Evolutionary conservation across 2,888 invertebrate species (phyloP).

Genomic region (Leptarthrus brevirostris): DNA sequence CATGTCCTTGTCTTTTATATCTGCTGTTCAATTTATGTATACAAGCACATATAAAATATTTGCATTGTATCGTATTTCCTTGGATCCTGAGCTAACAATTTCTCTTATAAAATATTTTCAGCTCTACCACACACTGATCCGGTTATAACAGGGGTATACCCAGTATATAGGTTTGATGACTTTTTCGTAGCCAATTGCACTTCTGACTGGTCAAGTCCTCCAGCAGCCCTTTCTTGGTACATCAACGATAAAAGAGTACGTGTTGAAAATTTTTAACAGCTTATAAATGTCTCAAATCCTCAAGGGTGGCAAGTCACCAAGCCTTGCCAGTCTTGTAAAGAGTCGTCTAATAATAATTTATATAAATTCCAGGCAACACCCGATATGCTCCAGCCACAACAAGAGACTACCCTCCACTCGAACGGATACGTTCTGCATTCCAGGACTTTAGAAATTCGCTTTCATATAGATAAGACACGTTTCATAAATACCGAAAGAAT

Average conservation of each 20-base stretch:
- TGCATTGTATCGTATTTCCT: background rate
- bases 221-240: constrained; percentile 66
- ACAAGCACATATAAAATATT: constrained; percentile 1
- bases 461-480: constrained; percentile 64
- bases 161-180: constrained; percentile 66
- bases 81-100: constrained; percentile 20
- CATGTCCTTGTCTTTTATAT: no score
- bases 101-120: constrained; percentile 56
- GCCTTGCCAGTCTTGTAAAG: background rate
- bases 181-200: constrained; percentile 66
- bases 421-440: constrained; percentile 65
- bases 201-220: constrained; percentile 66
- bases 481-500: constrained; percentile 62
- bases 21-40: background rate
- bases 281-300: constrained; percentile 27
- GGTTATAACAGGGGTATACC: constrained; percentile 64
- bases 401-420: constrained; percentile 64
- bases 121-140: constrained; percentile 66
- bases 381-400: constrained; percentile 64
- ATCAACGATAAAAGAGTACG: constrained; percentile 66
- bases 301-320: background rate
- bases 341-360: constrained; percentile 21
- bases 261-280: constrained; percentile 40
- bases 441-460: constrained; percentile 64
- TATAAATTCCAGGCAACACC: constrained; percentile 60